Evolutionary conservation across 2,888 invertebrate species (phyloP), one percentile per base, ranked within the genome.

Genomic region (Lasioglossum leucozonium): DNA sequence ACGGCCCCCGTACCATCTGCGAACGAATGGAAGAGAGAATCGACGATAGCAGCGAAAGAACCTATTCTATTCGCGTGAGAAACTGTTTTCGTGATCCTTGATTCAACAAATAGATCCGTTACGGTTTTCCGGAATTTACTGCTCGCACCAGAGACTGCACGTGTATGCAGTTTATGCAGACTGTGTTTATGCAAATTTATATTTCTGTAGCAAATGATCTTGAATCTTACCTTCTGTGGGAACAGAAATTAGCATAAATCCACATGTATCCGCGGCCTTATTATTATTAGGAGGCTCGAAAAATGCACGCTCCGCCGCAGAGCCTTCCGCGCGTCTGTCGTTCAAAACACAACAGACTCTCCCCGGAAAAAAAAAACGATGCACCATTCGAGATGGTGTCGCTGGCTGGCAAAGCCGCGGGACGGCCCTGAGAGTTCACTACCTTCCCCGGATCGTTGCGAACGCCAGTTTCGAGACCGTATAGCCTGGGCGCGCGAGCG

Each of bases 361-460:
- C 10, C 34, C 18, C 34, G 65, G 13, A 42, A 42, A 42, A 22
- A 65, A 65, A 16, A 65, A 65, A 65, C 65, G 65, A 65, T 34
- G 34, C 65, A 65, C 65, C 18, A 3, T 65, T 34, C 18, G 34
- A 22, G 18, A 30, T 65, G 65, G 65, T 34, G 65, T 34, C 34
- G 65, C 18, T 65, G 65, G 65, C 65, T 55, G 71, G 79, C 65
- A 67, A 82, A 87, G 87, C 87, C 82, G 71, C 87, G 87, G 78
- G 80, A 85, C 87, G 87, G 72, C 89, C 87, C 86, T 86, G 85
- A 87, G 82, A 87, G 87, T 88, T 88, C 85, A 78, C 87, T 88
- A 88, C 84, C 87, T 87, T 83, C 86, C 79, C 69, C 47, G 79
- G 86, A 86, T 86, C 72, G 86, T 86, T 69, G 83, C 47, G 80